These are phyloP conservation scores for Helostoma temminkii DNA, from an alignment of 2,797 vertebrate species.

Conservation along the genomic window DNA sequence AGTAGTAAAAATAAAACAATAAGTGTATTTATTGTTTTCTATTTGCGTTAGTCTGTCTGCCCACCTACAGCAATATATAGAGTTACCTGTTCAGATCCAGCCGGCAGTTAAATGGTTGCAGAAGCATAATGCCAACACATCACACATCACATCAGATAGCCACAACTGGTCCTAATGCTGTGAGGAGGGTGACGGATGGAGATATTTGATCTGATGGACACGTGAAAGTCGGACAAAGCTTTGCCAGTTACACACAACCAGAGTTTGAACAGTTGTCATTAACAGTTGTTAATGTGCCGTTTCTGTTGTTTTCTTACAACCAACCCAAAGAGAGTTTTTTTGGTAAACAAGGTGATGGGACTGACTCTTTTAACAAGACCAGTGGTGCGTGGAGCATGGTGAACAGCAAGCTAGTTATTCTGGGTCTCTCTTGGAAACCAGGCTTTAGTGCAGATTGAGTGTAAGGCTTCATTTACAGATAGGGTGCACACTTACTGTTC, in stretches of 20 bases:
- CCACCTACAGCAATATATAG: not conserved
- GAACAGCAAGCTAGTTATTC: slow-evolving; percentile 4
- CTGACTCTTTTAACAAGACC: not conserved
- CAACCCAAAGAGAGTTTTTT: not conserved
- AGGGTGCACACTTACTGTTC: not conserved
- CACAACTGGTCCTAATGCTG: not conserved
- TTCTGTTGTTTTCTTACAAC: not conserved
- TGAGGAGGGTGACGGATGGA: not conserved
- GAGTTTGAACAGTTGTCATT: too few relatives aligned
- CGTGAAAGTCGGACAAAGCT: slow-evolving; percentile 7
- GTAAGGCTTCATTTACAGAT: not conserved
- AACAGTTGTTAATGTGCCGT: not conserved
- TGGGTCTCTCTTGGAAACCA: slow-evolving; percentile 3
- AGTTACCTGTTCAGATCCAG: not conserved
- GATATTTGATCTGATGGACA: slow-evolving; percentile 5
- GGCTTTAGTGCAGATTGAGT: slow-evolving; percentile 15
- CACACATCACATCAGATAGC: slow-evolving; percentile 5
- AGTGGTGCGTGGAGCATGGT: not conserved
- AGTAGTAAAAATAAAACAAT: too few relatives aligned
- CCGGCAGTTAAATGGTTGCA: not conserved
- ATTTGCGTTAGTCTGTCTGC: not conserved
- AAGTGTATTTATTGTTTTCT: too few relatives aligned
- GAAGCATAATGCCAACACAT: slow-evolving; percentile 7
- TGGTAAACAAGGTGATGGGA: slow-evolving; percentile 4
- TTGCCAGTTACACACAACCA: slow-evolving; percentile 7